Evolutionary conservation across 2,888 invertebrate genomes (phyloP).

Genomic region (Prostheceraeus crozeri): DNA sequence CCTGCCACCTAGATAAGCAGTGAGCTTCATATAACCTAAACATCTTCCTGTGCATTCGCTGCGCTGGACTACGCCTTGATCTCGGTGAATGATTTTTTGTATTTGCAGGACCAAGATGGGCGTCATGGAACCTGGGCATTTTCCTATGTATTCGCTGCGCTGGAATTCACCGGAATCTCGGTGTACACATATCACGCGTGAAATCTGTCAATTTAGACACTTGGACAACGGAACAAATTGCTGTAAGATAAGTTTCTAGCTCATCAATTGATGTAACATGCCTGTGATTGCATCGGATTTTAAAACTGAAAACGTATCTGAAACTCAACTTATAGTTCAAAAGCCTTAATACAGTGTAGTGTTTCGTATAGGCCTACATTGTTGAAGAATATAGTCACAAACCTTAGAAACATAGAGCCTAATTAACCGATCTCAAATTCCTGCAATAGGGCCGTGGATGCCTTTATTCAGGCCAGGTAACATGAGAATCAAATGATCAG

Average conservation of each 20-base stretch:
- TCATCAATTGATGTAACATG: not conserved
- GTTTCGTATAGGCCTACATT: no score
- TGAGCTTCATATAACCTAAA: no score
- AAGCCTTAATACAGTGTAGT: no score
- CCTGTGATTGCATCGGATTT: not conserved
- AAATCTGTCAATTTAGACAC: slow-evolving; percentile 95
- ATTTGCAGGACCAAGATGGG: slow-evolving; percentile 87
- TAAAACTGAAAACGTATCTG: not conserved
- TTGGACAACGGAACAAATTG: slow-evolving; percentile 97
- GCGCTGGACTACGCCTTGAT: no score
- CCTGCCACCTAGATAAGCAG: no score
- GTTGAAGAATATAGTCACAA: no score
- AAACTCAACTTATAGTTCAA: not conserved
- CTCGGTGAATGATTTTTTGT: not conserved
- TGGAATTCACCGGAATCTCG: slow-evolving; percentile 93
- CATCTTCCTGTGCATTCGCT: no score
- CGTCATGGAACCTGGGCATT: slow-evolving; percentile 96
- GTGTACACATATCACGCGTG: slow-evolving; percentile 95
- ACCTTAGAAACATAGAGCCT: no score
- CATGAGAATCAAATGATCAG: no score
- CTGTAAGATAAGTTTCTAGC: slow-evolving; percentile 60
- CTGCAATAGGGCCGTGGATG: no score
- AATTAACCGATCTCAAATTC: no score
- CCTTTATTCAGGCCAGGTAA: no score
- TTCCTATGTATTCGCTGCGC: slow-evolving; percentile 97